A percentile compares a stretch with the other conserved stretches of the same genome.
Evolutionary conservation across 2,113 vertebrate genomes (phyloP).

Genomic region (Sceloporus tristichus): DNA sequence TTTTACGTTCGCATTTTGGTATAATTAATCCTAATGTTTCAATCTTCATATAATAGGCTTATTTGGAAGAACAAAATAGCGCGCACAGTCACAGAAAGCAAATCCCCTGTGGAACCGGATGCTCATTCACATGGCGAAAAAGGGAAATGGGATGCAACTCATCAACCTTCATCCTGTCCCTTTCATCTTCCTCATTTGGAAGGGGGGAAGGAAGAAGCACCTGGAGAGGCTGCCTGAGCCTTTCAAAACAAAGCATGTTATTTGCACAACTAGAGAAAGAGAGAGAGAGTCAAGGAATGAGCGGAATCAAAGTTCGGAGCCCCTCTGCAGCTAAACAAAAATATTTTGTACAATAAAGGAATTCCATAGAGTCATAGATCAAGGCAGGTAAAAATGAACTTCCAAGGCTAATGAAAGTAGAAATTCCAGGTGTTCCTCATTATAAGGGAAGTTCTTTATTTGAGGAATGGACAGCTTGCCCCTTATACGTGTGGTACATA

Average conservation of each 20-base stretch:
- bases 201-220: not conserved
- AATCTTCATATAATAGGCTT: slow-evolving; percentile 75
- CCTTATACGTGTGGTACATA: too few species aligned
- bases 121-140: slow-evolving; percentile 39
- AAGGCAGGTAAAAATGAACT: too few species aligned
- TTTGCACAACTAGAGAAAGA: too few species aligned
- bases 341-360: not conserved
- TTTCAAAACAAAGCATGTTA: not conserved
- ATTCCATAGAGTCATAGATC: not conserved
- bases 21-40: slow-evolving; percentile 80
- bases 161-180: not conserved
- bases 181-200: slow-evolving; percentile 30
- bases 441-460: too few species aligned
- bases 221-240: not conserved
- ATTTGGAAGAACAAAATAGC: slow-evolving; percentile 69
- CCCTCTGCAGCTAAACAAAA: not conserved
- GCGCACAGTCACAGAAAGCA: slow-evolving; percentile 50
- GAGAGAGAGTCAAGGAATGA: not conserved
- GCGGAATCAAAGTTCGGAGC: not conserved
- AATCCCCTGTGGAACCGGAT: slow-evolving; percentile 40
- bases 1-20: slow-evolving; percentile 68
- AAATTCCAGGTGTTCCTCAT: too few species aligned
- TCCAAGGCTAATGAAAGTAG: too few species aligned
- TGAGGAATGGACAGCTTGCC: too few species aligned
- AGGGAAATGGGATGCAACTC: slow-evolving; percentile 8